phyloP scores from a whole-genome alignment of 1,140 invertebrate genomes.

The Bombus polaris region DNA sequence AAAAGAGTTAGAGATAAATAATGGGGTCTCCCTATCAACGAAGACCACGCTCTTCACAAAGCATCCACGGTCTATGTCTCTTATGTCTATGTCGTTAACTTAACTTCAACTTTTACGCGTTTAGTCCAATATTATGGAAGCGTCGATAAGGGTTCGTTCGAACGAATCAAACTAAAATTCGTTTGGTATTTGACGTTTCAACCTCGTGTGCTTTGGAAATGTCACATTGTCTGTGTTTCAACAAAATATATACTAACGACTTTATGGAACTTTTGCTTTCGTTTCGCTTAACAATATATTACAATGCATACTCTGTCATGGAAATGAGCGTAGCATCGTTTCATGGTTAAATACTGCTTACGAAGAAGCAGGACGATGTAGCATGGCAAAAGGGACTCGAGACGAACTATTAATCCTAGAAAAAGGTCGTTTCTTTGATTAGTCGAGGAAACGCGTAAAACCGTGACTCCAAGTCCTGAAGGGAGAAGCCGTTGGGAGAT shows the following conservation, averaged over 20 bases:
- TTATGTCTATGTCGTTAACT: neutral
- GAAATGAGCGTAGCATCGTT: neutral
- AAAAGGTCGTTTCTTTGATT: conserved; percentile 2
- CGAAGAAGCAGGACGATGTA: neutral
- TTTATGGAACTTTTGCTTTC: neutral
- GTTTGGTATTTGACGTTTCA: neutral
- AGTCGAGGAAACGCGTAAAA: conserved; percentile 15
- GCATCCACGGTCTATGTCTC: no score
- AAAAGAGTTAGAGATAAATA: no score
- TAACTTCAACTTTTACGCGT: neutral
- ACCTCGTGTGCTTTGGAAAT: neutral
- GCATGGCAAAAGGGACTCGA: neutral
- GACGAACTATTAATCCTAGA: conserved; percentile 4
- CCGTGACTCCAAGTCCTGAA: conserved; percentile 6
- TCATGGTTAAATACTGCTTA: neutral
- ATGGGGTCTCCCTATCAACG: no score
- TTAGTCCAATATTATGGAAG: no score
- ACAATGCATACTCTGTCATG: neutral
- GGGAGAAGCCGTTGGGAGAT: neutral
- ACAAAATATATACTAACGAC: neutral
- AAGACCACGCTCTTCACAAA: no score
- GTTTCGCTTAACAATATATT: neutral
- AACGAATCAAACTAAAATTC: neutral
- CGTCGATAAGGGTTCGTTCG: neutral
- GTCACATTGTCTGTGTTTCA: neutral